Percentiles rank a stretch among this genome's conserved stretches.
phyloP scores from a whole-genome alignment of 2,888 invertebrate genomes.

The Polia nebulosa region DNA sequence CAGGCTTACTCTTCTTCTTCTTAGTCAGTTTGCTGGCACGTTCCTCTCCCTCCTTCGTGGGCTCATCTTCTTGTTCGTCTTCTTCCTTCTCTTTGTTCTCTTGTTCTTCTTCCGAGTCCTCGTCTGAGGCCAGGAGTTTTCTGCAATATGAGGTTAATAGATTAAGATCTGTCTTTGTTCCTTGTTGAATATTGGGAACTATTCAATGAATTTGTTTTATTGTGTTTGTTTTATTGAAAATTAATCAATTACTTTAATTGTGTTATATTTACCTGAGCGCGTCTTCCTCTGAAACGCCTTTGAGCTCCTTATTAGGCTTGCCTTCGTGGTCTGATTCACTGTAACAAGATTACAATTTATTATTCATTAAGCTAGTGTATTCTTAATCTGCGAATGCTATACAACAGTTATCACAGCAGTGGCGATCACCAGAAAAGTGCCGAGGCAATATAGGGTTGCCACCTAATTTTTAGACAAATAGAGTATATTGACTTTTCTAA shows the following conservation, averaged over 20 bases:
- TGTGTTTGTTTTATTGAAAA: no score
- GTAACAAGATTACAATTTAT: slow-evolving; percentile 60
- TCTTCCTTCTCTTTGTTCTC: slow-evolving; percentile 93
- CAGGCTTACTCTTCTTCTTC: slow-evolving; percentile 90
- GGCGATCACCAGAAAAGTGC: no score
- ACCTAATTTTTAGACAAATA: no score
- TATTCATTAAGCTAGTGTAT: neutral
- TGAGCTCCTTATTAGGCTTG: slow-evolving; percentile 95
- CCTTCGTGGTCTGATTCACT: slow-evolving; percentile 94
- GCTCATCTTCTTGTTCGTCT: slow-evolving; percentile 94
- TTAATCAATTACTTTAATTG: no score
- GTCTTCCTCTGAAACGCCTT: slow-evolving; percentile 97
- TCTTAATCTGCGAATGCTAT: no score
- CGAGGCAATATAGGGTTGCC: no score
- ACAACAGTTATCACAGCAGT: no score
- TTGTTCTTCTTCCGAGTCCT: slow-evolving; percentile 96
- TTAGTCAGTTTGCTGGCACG: slow-evolving; percentile 91
- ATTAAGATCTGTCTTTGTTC: no score
- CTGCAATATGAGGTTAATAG: slow-evolving; percentile 78
- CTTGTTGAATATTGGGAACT: no score
- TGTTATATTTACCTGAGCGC: slow-evolving; percentile 92
- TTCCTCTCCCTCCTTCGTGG: slow-evolving; percentile 94
- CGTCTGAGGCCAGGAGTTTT: slow-evolving; percentile 96
- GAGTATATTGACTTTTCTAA: no score
- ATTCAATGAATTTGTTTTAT: no score